Conservation (phyloP, 2,888 invertebrate species). For the Drosophila austrosaltans region DNA sequence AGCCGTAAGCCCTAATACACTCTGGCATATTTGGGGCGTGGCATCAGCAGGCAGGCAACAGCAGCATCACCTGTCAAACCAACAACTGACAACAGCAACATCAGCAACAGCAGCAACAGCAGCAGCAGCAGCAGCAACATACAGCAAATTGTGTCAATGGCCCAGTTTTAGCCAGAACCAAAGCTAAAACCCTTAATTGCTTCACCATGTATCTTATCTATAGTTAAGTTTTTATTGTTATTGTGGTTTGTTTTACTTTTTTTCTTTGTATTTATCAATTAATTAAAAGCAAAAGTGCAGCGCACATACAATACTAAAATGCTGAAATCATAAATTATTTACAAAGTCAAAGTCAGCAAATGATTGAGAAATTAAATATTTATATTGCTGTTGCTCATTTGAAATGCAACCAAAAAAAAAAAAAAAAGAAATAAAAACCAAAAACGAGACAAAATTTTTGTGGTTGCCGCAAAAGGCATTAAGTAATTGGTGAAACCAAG, state of each 20-base stretch:
- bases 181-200: slow-evolving; percentile 51
- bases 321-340: slow-evolving; percentile 2
- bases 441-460: slow-evolving; percentile 52
- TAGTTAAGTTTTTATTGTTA: slow-evolving; percentile 20
- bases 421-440: slow-evolving; percentile 46
- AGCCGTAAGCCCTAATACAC: slow-evolving; percentile 43
- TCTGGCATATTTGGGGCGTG: slow-evolving; percentile 53
- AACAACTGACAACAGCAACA: slow-evolving; percentile 36
- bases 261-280: slow-evolving; percentile 66
- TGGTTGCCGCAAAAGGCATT: slow-evolving; percentile 64
- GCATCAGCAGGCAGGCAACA: slow-evolving; percentile 17
- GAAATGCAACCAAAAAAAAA: slow-evolving; percentile 72
- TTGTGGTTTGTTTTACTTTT: slow-evolving; percentile 2
- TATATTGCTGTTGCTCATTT: slow-evolving; percentile 57
- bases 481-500: slow-evolving; percentile 62
- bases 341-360: slow-evolving; percentile 28
- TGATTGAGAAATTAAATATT: slow-evolving; percentile 41
- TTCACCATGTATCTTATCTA: slow-evolving; percentile 11
- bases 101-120: slow-evolving; percentile 4
- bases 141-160: slow-evolving; percentile 17
- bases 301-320: slow-evolving; percentile 45
- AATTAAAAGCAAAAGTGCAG: slow-evolving; percentile 71
- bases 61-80: slow-evolving; percentile 49
- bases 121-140: slow-evolving; percentile 5
- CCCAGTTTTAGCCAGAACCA: slow-evolving; percentile 15